Conservation (phyloP, 1,140 invertebrate species). For the Plutomurus gul region DNA sequence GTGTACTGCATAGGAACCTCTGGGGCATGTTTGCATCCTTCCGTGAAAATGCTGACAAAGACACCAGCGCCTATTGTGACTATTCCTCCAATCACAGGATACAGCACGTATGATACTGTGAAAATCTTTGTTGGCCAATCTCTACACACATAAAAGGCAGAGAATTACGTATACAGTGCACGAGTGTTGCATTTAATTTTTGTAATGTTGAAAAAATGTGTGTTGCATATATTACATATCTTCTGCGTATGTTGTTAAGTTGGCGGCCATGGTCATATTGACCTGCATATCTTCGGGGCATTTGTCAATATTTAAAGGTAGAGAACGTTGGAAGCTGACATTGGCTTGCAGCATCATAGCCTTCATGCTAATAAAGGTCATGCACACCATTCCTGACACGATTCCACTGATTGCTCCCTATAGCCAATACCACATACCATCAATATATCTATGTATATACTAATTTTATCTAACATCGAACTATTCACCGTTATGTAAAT, state of each 20-base stretch:
- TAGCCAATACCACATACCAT: not conserved
- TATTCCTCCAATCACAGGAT: conserved; percentile 48
- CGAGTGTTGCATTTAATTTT: not conserved
- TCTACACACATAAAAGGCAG: conserved; percentile 25
- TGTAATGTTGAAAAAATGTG: not conserved
- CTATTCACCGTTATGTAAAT: too few relatives aligned
- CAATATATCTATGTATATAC: not conserved
- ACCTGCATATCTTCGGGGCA: conserved; percentile 27
- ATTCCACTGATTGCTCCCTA: conserved; percentile 39
- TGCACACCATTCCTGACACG: not conserved
- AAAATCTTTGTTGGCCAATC: conserved; percentile 50
- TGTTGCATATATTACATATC: not conserved
- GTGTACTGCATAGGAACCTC: not conserved
- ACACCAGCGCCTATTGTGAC: conserved; percentile 43
- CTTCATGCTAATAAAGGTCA: not conserved
- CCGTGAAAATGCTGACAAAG: conserved; percentile 42
- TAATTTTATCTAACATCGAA: too few relatives aligned
- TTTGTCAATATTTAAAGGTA: conserved; percentile 20
- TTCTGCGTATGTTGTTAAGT: not conserved
- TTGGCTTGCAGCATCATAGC: conserved; percentile 26
- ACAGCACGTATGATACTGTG: conserved; percentile 52
- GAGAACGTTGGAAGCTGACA: not conserved
- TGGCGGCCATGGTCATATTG: not conserved
- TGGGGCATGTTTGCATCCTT: not conserved
- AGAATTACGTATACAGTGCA: not conserved